These are phyloP conservation scores for Cryptomyrus ogoouensis DNA, from an alignment of 2,113 vertebrate species.

Conservation along the genomic window DNA sequence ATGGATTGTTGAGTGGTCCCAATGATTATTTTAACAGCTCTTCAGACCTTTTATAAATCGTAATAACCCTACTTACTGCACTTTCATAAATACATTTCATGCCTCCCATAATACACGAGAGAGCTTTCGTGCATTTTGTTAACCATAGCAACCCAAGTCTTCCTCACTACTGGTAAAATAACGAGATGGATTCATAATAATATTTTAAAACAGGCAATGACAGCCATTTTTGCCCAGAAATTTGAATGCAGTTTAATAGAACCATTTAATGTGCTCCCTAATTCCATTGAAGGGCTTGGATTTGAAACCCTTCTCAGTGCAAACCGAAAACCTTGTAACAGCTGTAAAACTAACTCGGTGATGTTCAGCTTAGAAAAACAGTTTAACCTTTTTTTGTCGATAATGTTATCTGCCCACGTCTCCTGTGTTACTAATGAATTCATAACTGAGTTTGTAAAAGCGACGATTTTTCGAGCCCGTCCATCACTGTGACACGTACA, in stretches of 20 bases:
- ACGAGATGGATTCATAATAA: background rate
- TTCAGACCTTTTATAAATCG: background rate
- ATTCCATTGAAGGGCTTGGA: background rate
- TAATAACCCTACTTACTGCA: background rate
- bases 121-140: background rate
- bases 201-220: background rate
- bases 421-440: background rate
- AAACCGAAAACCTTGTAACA: background rate
- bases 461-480: background rate
- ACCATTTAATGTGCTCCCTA: background rate
- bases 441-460: background rate
- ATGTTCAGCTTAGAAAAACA: background rate
- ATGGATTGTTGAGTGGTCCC: background rate
- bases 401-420: background rate
- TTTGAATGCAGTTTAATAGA: background rate
- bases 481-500: background rate
- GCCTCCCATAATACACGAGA: background rate
- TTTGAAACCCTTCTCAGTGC: background rate
- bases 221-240: background rate
- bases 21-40: conserved; percentile 9
- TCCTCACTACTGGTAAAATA: background rate
- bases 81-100: conserved; percentile 1
- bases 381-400: background rate
- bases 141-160: background rate
- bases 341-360: background rate